A percentile compares a stretch with the other conserved stretches of the same genome.
phyloP scores from a whole-genome alignment of 2,797 vertebrate genomes.

The Todus mexicanus region DNA sequence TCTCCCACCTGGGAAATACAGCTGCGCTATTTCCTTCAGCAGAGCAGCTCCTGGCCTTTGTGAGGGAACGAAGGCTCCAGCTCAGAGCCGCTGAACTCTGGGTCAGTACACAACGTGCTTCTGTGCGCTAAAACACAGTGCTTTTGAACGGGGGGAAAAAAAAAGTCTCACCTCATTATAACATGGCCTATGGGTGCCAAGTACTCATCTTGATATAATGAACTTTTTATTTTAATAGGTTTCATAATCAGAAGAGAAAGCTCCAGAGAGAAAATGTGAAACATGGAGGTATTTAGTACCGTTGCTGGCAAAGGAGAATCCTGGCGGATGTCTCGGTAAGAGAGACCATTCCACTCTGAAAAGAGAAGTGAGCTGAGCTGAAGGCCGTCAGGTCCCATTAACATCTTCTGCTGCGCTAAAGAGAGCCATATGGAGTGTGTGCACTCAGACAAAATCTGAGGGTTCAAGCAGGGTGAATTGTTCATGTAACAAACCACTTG shows the following conservation, averaged over 20 bases:
- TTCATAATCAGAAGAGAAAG: slow-evolving; percentile 11
- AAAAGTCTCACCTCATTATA: slow-evolving; percentile 61
- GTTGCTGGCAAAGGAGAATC: not conserved
- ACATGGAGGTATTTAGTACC: not conserved
- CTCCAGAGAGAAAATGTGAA: not conserved
- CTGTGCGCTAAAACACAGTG: not conserved
- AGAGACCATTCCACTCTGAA: not conserved
- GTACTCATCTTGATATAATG: slow-evolving; percentile 31
- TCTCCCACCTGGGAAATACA: slow-evolving; percentile 3
- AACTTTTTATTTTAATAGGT: slow-evolving; percentile 55
- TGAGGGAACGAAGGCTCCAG: not conserved
- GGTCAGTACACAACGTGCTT: slow-evolving; percentile 21
- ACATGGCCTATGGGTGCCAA: slow-evolving; percentile 67
- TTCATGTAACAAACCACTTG: not conserved
- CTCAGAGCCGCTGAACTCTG: not conserved
- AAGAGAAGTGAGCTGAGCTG: not conserved
- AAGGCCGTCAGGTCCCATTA: slow-evolving; percentile 38
- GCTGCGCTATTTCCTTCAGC: not conserved
- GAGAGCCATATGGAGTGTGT: slow-evolving; percentile 7
- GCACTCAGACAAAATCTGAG: not conserved
- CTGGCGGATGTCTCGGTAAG: not conserved
- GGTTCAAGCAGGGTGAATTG: slow-evolving; percentile 28
- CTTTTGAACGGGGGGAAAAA: slow-evolving; percentile 17
- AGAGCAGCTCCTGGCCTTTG: slow-evolving; percentile 24
- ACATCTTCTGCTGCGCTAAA: not conserved